These are phyloP conservation scores for Opisthograptis luteolata DNA, from an alignment of 2,888 invertebrate species.

Conservation along the genomic window DNA sequence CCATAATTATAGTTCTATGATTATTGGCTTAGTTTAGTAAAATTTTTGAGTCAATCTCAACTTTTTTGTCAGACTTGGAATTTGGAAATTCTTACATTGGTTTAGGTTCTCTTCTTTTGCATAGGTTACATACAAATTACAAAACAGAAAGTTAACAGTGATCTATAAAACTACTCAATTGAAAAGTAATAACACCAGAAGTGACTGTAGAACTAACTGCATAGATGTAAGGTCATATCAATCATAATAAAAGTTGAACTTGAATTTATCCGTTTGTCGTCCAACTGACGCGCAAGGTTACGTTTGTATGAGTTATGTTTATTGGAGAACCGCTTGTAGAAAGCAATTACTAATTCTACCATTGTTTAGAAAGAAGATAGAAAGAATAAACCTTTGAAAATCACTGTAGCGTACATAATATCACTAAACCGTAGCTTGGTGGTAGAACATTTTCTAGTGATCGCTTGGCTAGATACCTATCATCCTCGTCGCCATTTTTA, in stretches of 20 bases:
- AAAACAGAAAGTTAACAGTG: too few relatives aligned
- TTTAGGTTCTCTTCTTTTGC: too few relatives aligned
- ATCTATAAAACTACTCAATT: not conserved
- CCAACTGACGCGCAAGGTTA: conserved; percentile 31
- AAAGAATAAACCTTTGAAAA: conserved; percentile 4
- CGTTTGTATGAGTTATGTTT: conserved; percentile 26
- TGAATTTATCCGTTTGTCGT: conserved; percentile 39
- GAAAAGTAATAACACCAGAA: conserved; percentile 10
- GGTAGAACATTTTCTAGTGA: too few relatives aligned
- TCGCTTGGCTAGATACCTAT: too few relatives aligned
- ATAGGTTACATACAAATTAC: too few relatives aligned
- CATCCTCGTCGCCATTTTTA: too few relatives aligned
- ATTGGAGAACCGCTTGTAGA: conserved; percentile 12
- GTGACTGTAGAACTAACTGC: conserved; percentile 23
- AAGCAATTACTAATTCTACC: conserved; percentile 10
- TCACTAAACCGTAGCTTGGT: not conserved
- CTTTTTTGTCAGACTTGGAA: too few relatives aligned
- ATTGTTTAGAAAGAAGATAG: conserved; percentile 14
- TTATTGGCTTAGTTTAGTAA: too few relatives aligned
- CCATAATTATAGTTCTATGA: too few relatives aligned
- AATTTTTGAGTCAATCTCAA: too few relatives aligned
- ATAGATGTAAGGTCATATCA: conserved; percentile 41
- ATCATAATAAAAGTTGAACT: conserved; percentile 47
- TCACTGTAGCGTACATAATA: not conserved
- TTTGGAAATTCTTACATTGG: too few relatives aligned